A percentile compares a stretch with the other conserved stretches of the same genome.
Evolutionary conservation across 2,797 vertebrate genomes (phyloP).

Genomic region (Podarcis siculus): DNA sequence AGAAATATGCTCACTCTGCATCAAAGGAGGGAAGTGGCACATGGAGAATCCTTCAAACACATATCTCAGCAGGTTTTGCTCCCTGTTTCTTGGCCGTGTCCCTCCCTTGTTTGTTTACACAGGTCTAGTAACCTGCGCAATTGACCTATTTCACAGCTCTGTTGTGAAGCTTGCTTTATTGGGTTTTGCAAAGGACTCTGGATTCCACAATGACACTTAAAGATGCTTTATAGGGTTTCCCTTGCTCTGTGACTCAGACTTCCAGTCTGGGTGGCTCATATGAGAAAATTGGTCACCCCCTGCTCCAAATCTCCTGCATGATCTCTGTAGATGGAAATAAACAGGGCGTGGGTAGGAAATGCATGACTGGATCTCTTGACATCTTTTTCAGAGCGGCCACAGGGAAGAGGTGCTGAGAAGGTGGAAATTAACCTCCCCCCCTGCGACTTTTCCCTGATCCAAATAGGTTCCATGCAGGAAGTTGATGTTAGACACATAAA

Average conservation of each 20-base stretch:
- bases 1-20: too few species aligned
- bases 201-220: not conserved
- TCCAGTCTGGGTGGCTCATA: slow-evolving; percentile 21
- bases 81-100: too few species aligned
- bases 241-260: slow-evolving; percentile 64
- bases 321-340: not conserved
- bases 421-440: too few species aligned
- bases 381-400: not conserved
- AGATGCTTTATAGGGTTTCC: slow-evolving; percentile 24
- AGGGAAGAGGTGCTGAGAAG: not conserved
- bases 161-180: not conserved
- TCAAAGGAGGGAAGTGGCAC: too few species aligned
- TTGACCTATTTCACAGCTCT: not conserved
- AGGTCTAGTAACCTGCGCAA: not conserved
- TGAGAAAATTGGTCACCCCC: not conserved
- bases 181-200: not conserved
- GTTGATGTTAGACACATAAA: not conserved
- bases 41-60: not conserved
- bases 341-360: too few species aligned
- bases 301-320: not conserved
- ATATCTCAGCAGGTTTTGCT: not conserved
- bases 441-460: not conserved
- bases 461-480: not conserved
- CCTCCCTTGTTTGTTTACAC: not conserved
- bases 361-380: not conserved